Evolutionary conservation across 2,113 vertebrate species (phyloP), one percentile per base, ranked within the genome.

Genomic region (Phylloscopus whistleri): DNA sequence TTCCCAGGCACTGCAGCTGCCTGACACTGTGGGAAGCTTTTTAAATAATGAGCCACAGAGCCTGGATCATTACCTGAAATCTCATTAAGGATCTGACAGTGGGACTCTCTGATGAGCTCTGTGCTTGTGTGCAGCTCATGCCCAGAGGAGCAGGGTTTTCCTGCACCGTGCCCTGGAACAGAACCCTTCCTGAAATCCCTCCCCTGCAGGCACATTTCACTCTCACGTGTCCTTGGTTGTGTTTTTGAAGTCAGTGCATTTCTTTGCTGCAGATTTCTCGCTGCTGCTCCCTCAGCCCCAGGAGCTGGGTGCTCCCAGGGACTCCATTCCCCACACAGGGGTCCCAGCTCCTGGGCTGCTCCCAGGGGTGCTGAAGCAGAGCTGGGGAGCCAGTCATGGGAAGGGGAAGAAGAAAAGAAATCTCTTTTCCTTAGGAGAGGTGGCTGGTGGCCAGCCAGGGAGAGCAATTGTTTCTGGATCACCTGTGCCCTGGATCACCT

Each of bases 311-410:
- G 75, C 16, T 63, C 26, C 52, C 37, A 8, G 10, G 24, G 18
- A 24, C 23, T 23, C 13, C 3, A 0, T 11, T 44, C 17, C 39
- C 85, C 16, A 1, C 8, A 8, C 1, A 2, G 58, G 16, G 6
- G 8, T 46, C n/a, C 31, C 48, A 9, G 2, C 46, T 46, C 46
- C 31, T 0, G 0, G 7, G 63, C 39, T 55, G 37, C 19, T 10
- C 33, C 63, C 46, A 46, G 28, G 13, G 55, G 2, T 20, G 49
- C 37, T 41, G 63, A 18, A 26, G 33, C 30, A 3, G 6, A 30
- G 75, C 64, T 41, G 41, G 48, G 56, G 8, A 46, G 22, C 5
- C 39, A 22, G 9, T 1, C 2, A 4, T 7, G 18, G 77, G 30
- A 41, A 62, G 15, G 3, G 3, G 4, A 7, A 13, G 24, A 37